Base-by-base conservation (phyloP, 1,140 invertebrate genomes). In the Pomacea maculata region DNA sequence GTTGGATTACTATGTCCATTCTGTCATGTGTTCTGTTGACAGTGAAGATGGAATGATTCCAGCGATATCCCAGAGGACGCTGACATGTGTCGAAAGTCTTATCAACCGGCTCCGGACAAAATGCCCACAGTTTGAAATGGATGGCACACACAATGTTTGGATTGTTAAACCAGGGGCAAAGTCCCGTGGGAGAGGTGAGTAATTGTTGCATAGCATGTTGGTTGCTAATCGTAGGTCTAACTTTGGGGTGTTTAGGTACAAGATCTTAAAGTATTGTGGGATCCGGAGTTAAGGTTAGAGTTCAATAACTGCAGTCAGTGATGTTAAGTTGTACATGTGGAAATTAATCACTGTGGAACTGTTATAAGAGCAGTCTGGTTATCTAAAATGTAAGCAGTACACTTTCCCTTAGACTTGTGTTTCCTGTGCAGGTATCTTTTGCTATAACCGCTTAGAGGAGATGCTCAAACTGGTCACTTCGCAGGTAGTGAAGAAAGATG, bases 161-260 rank as follows among this genome's bases (percentile, higher is more conserved):
- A 98, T 99, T 84, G 93, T 98, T 52, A 99, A 99, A 90, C 97
- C 97, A 0, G 96, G 97, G 19, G 97, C 97, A 76, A 96, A 97
- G 90, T 98, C 96, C 83, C 93, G 97, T 7, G 97, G 97, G 0
- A 93, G 96, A 85, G 91, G 91, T 91, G 82, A 80, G 73, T 71
- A 5, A 19, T 68, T 45, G 57, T 17, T 45, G 34, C 34, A 45
- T 17, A 6, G 15, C 57, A 61, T 61, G 15, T 61, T 61, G 57
- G 11, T 2, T 14, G 57, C 57, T 14, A 11, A 14, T 25, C 25
- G 25, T 25, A 25, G 57, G 11, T 14, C 57, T 61, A 14, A 8
- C 57, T 14, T 61, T 61, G 11, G 11, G 15, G 8, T 61, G 3
- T 61, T 61, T 61, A 61, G 57, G 2, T 25, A 63, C 10, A 76